phyloP scores from a whole-genome alignment of 2,888 invertebrate genomes.

The Sarcophaga rosellei region DNA sequence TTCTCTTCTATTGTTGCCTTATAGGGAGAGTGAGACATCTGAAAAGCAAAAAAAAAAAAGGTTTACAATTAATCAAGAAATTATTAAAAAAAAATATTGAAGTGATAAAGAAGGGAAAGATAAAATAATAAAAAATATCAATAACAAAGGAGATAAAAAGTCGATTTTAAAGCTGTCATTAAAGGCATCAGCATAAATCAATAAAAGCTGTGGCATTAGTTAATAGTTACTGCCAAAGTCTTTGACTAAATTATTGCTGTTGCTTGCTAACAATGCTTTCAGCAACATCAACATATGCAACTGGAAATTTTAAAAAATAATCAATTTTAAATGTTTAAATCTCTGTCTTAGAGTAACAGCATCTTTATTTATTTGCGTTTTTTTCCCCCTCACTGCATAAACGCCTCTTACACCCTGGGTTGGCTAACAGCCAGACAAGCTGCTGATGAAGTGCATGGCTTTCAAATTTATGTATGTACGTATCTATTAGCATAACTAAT shows the following conservation, averaged over 20 bases:
- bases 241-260: slow-evolving; percentile 57
- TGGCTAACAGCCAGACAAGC: slow-evolving; percentile 5
- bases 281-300: slow-evolving; percentile 14
- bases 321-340: slow-evolving; percentile 2
- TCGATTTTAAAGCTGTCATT: slow-evolving; percentile 1
- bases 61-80: slow-evolving; percentile 17
- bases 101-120: neutral
- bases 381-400: neutral
- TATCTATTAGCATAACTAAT: slow-evolving; percentile 38
- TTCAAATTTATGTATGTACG: neutral
- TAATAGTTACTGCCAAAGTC: slow-evolving; percentile 58
- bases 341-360: neutral
- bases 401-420: neutral
- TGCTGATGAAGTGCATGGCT: neutral
- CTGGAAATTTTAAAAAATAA: slow-evolving; percentile 4
- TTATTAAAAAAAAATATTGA: neutral
- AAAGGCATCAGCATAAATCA: slow-evolving; percentile 50
- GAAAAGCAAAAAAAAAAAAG: slow-evolving; percentile 17
- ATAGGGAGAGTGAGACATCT: neutral
- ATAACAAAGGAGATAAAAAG: neutral
- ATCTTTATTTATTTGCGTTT: neutral
- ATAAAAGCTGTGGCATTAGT: slow-evolving; percentile 35
- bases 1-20: too few relatives aligned
- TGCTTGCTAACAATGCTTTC: slow-evolving; percentile 51
- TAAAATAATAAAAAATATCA: neutral